phyloP scores from a whole-genome alignment of 2,888 invertebrate genomes.

The Drosophila infuscata region DNA sequence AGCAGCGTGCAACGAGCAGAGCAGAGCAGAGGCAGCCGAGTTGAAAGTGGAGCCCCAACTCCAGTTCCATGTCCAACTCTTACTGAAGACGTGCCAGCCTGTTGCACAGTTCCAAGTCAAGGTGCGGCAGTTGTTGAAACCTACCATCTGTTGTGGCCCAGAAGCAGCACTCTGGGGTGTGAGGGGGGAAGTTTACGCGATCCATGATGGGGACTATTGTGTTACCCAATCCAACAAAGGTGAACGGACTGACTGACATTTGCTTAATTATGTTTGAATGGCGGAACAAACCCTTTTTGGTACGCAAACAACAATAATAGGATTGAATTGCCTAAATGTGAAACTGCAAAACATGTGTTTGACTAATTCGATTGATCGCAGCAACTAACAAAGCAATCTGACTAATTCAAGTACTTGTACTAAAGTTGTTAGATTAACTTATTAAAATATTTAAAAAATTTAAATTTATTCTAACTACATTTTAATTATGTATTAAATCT shows the following conservation, averaged over 20 bases:
- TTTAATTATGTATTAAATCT: background rate
- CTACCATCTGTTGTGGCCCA: slow-evolving; percentile 42
- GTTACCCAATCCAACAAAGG: slow-evolving; percentile 44
- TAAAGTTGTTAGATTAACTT: background rate
- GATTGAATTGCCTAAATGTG: background rate
- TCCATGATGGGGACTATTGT: slow-evolving; percentile 29
- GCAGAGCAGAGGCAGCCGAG: slow-evolving; percentile 58
- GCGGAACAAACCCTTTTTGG: slow-evolving; percentile 63
- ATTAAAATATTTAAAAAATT: background rate
- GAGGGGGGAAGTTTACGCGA: background rate
- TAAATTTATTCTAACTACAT: background rate
- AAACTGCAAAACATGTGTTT: slow-evolving; percentile 2
- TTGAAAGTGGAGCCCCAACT: slow-evolving; percentile 61
- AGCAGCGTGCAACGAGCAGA: slow-evolving; percentile 28
- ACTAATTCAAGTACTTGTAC: background rate
- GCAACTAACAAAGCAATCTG: background rate
- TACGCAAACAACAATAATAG: slow-evolving; percentile 21
- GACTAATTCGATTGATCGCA: background rate
- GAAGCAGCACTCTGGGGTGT: slow-evolving; percentile 7
- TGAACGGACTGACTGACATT: slow-evolving; percentile 75
- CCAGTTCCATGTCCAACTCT: background rate
- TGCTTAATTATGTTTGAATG: slow-evolving; percentile 71
- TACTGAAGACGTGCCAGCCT: background rate
- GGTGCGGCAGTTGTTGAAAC: slow-evolving; percentile 53
- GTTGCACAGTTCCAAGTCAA: slow-evolving; percentile 24